These are phyloP conservation scores for Malurus elegans DNA, from an alignment of 2,113 vertebrate species.

Conservation along the genomic window DNA sequence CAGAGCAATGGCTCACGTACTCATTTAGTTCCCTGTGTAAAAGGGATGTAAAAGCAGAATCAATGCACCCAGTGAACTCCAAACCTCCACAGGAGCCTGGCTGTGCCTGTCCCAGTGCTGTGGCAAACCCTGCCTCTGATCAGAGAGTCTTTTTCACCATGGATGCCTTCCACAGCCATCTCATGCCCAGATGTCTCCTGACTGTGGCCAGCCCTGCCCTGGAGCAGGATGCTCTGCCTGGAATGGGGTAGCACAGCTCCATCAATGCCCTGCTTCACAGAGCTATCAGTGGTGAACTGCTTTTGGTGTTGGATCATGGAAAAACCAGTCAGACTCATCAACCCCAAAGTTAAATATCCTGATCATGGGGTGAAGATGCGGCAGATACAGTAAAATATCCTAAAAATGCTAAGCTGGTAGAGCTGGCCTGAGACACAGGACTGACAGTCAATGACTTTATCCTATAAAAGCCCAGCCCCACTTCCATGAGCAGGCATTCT, in stretches of 20 bases:
- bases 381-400: no score
- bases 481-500: background rate
- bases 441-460: background rate
- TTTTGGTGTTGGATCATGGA: background rate
- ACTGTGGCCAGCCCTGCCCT: background rate
- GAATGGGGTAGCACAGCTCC: background rate
- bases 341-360: background rate
- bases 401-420: background rate
- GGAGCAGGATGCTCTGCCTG: background rate
- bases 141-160: fast-evolving
- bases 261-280: background rate
- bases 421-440: background rate
- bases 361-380: background rate
- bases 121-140: background rate
- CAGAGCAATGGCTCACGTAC: background rate
- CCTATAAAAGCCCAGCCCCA: background rate
- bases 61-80: background rate
- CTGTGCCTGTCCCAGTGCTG: background rate
- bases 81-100: background rate
- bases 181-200: background rate
- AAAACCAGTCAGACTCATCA: background rate
- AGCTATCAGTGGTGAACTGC: background rate
- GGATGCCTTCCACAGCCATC: background rate
- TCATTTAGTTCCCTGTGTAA: background rate
- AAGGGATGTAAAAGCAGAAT: background rate